A percentile compares a stretch with the other conserved stretches of the same genome.
These are phyloP conservation scores for Solea senegalensis DNA, from an alignment of 2,113 vertebrate genomes.

Conservation along the genomic window DNA sequence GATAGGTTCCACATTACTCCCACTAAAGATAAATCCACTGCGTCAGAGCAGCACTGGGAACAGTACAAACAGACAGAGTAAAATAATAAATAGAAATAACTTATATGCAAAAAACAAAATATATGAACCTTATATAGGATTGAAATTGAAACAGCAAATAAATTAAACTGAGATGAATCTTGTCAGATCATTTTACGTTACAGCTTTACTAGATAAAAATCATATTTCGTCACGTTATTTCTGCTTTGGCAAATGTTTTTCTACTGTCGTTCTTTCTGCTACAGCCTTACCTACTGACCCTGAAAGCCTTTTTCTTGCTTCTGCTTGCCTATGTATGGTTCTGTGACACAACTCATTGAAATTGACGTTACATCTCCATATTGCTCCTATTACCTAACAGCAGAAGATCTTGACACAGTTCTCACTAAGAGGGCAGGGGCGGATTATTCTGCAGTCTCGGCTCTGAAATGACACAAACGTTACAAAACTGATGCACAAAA, in stretches of 20 bases:
- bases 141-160: no score
- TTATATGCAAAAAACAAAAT: no score
- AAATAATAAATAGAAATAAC: no score
- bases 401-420: neutral
- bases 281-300: neutral
- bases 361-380: conserved; percentile 32
- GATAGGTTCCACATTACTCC: no score
- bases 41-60: no score
- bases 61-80: no score
- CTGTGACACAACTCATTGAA: neutral
- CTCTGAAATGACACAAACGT: no score
- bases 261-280: neutral
- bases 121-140: no score
- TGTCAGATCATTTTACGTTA: no score
- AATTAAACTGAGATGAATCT: no score
- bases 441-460: neutral
- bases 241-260: neutral
- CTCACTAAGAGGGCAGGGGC: no score
- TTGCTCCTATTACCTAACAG: conserved; percentile 6
- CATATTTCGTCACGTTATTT: neutral
- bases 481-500: neutral
- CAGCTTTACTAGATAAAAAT: neutral
- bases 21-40: no score
- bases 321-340: neutral
- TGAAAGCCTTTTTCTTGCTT: neutral